Conservation (phyloP, 2,888 invertebrate species). For the Adineta ricciae region DNA sequence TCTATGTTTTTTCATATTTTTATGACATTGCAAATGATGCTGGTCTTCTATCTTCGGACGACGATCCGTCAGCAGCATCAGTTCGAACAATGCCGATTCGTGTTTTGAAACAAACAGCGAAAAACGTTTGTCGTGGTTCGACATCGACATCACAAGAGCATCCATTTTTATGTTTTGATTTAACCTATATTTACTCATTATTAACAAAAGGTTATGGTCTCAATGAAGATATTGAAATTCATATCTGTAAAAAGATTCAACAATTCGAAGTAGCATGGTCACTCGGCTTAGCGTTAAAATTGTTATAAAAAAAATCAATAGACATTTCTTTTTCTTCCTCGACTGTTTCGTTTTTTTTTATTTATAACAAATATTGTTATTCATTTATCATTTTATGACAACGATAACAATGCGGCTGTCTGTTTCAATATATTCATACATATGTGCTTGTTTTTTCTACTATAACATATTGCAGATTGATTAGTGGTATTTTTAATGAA, state of each 20-base stretch:
- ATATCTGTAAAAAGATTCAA: slow-evolving; percentile 10
- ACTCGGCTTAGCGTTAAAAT: slow-evolving; percentile 18
- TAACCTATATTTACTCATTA: slow-evolving; percentile 30
- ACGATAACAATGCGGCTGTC: not conserved
- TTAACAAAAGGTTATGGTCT: slow-evolving; percentile 29
- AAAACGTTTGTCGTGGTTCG: not conserved
- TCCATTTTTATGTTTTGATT: slow-evolving; percentile 33
- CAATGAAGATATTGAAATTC: slow-evolving; percentile 22
- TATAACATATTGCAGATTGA: not conserved
- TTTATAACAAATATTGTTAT: not conserved
- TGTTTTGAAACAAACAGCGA: not conserved
- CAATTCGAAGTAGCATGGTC: slow-evolving; percentile 12
- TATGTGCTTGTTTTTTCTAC: not conserved
- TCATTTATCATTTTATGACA: not conserved
- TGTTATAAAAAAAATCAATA: not conserved
- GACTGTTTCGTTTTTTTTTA: not conserved
- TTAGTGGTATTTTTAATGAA: not conserved
- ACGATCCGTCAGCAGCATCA: not conserved
- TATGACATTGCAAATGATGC: slow-evolving; percentile 20
- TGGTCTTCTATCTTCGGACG: not conserved
- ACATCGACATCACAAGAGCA: not conserved
- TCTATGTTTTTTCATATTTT: slow-evolving; percentile 24
- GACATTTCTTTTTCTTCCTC: not conserved
- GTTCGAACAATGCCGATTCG: not conserved
- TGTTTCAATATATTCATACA: not conserved